Evolutionary conservation across 2,888 invertebrate genomes (phyloP).

Genomic region (Drosophila neutralis): DNA sequence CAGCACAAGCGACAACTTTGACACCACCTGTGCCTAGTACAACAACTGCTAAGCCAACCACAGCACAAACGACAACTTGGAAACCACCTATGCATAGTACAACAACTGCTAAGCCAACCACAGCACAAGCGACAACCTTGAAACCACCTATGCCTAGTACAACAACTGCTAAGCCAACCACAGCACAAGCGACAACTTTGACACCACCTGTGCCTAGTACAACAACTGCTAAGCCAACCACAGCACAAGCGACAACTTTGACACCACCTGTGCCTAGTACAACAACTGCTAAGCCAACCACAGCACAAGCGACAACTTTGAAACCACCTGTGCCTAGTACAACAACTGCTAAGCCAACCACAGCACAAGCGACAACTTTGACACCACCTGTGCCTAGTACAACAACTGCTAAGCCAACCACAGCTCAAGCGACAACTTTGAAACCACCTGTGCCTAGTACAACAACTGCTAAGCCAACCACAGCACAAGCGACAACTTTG

Average conservation of each 20-base stretch:
- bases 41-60: too few relatives aligned
- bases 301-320: neutral
- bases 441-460: neutral
- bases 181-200: too few relatives aligned
- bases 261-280: neutral
- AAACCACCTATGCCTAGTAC: too few relatives aligned
- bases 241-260: neutral
- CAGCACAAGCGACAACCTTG: too few relatives aligned
- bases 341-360: neutral
- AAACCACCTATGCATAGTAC: too few relatives aligned
- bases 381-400: neutral
- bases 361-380: neutral
- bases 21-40: too few relatives aligned
- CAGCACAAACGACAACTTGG: accelerated
- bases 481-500: neutral
- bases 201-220: neutral
- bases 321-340: neutral
- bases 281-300: neutral
- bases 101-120: too few relatives aligned
- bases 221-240: too few relatives aligned
- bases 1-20: too few relatives aligned
- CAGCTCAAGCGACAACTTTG: neutral
- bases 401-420: neutral
- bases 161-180: too few relatives aligned
- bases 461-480: too few relatives aligned